These are phyloP conservation scores for Leptinotarsa rubiginosa DNA, from an alignment of 2,888 invertebrate species.

Conservation along the genomic window DNA sequence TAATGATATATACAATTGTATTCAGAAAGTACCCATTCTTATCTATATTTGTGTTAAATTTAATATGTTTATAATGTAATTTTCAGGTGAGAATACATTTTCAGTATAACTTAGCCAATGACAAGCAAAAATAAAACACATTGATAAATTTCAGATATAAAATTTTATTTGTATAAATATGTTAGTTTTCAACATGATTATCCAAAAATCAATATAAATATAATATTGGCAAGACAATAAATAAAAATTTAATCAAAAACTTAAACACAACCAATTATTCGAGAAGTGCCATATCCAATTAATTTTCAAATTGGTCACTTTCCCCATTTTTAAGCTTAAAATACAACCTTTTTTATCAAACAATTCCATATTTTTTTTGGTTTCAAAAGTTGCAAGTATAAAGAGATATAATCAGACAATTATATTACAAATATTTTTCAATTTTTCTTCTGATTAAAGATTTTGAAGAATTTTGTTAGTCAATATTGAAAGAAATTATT, in stretches of 20 bases:
- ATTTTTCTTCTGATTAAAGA: not conserved
- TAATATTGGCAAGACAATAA: slow-evolving; percentile 54
- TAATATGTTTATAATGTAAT: too few species aligned
- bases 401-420: too few species aligned
- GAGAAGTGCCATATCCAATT: slow-evolving; percentile 20
- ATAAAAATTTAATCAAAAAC: slow-evolving; percentile 44
- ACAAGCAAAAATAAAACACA: not conserved
- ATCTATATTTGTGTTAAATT: too few species aligned
- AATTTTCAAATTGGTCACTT: slow-evolving; percentile 11
- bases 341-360: not conserved
- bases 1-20: too few species aligned
- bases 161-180: slow-evolving; percentile 48
- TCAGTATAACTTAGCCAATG: too few species aligned
- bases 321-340: slow-evolving; percentile 1
- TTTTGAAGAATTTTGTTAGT: not conserved
- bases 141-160: slow-evolving; percentile 36
- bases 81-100: too few species aligned
- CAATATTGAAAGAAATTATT: not conserved
- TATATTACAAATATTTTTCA: not conserved
- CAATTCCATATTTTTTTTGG: not conserved
- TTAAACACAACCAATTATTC: slow-evolving; percentile 38
- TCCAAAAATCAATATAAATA: slow-evolving; percentile 45
- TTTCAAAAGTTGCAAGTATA: not conserved
- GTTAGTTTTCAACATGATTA: slow-evolving; percentile 44
- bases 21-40: too few species aligned